Base-by-base conservation (phyloP, 2,888 invertebrate genomes). In the Pheosia gnoma region DNA sequence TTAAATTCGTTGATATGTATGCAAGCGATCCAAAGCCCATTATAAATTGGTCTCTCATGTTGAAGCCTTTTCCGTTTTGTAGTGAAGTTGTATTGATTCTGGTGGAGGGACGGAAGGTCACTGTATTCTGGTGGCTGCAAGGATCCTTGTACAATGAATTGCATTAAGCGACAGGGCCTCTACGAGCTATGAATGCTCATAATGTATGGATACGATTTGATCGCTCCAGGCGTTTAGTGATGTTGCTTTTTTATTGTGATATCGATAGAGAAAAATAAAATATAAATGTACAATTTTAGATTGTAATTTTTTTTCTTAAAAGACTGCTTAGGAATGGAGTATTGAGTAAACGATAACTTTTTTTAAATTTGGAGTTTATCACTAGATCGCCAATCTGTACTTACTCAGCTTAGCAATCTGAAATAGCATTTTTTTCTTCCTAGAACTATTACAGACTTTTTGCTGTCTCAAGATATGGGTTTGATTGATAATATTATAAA, bases 141-240 rank as follows among this genome's bases (percentile, higher is more conserved):
- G 86, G 85, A 89, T 88, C 85, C 86, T 86, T 84, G 84, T 86
- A 90, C 91, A 91, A 91, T 90, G 91, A 89, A 91, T 91, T 88
- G 91, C 87, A 90, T 89, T 89, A 88, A 86, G 87, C 87, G 90
- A 89, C 90, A 90, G 83, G 81, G 81, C 79, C 85, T 83, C 80
- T 81, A 81, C 85, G 77, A 85, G 85, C 89, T 87, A 86, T 87
- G 87, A 88, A 87, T 87, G 90, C 85, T 89, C 83, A 86, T 87
- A 88, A 88, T 89, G 87, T 87, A 88, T 87, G 88, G 87, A 86
- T 89, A 88, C 88, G 86, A 87, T 88, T 89, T 87, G 88, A 89
- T 86, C 82, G 86, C 86, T 80, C 70, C 77, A 72, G 84, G 87
- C 85, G 79, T 70, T 77, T 86, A 87, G 87, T 77, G 88, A 65